Percentiles rank a stretch among this genome's conserved stretches.
These are phyloP conservation scores for human DNA, from an alignment of 2,113 vertebrate species.

Conservation along the genomic window GRCh38 chr4:41176501-41177000, in stretches of 20 bases:
- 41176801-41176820: background rate
- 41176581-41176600: background rate
- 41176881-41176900: background rate
- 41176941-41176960: background rate
- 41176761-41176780: background rate
- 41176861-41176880: background rate
- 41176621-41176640: background rate
- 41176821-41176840: background rate
- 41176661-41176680: background rate
- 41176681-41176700: background rate
- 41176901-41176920: background rate
- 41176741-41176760: background rate
- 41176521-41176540: conserved; percentile 54
- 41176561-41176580: background rate
- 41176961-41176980: background rate
- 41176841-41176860: background rate
- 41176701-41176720: background rate
- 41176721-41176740: background rate
- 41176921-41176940: background rate
- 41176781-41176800: background rate
- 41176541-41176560: conserved; percentile 48
- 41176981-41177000: background rate
- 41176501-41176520: conserved; percentile 35
- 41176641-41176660: background rate
- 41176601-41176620: conserved; percentile 31